Conservation (phyloP, 2,113 vertebrate species). For the Prionailurus viverrinus region DNA sequence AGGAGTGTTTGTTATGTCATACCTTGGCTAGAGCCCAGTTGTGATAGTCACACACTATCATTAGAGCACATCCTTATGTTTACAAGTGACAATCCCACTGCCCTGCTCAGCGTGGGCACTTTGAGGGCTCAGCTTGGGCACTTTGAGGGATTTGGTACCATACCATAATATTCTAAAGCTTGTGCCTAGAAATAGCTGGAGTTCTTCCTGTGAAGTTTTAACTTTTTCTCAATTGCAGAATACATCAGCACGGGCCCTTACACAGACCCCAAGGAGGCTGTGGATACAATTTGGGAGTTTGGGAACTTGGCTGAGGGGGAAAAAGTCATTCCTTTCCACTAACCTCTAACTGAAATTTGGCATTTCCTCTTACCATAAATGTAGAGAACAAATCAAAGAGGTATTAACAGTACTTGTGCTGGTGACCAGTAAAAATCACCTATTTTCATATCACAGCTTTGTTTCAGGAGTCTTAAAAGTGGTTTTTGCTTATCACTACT, state of each 20-base stretch:
- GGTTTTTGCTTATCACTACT: not conserved
- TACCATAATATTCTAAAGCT: not conserved
- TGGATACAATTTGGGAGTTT: not conserved
- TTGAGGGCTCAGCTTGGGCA: not conserved
- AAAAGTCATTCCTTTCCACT: not conserved
- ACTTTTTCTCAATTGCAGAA: not conserved
- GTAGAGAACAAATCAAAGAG: not conserved
- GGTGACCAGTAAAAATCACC: slow-evolving; percentile 27
- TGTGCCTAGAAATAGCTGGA: not conserved
- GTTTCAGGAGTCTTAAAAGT: not conserved
- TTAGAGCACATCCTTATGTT: not conserved
- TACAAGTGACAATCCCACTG: not conserved
- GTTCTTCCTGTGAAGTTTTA: not conserved
- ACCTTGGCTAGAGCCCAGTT: not conserved
- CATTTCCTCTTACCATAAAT: not conserved
- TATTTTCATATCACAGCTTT: not conserved
- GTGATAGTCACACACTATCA: not conserved
- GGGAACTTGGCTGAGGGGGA: not conserved
- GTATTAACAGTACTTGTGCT: not conserved
- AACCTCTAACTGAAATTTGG: slow-evolving; percentile 31
- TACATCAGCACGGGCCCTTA: not conserved
- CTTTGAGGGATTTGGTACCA: not conserved
- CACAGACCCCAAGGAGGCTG: not conserved
- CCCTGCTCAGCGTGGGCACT: not conserved
- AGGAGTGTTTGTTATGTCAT: not conserved